Base-by-base conservation (phyloP, 2,797 vertebrate species). In the Cyprinella venusta region DNA sequence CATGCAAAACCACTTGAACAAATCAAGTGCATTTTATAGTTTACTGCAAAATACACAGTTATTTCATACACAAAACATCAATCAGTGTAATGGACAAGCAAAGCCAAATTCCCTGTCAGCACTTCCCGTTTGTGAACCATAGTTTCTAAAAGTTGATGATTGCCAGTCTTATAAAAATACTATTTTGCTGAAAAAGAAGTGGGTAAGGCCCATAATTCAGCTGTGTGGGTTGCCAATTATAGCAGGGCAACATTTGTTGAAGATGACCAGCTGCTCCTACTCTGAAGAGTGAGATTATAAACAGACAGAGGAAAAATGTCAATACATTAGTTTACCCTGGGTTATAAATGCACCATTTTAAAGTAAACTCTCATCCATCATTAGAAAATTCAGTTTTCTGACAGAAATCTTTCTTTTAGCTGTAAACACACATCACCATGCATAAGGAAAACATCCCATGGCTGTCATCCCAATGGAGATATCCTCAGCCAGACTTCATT, bases 201-300 rank as follows among this genome's bases (percentile, higher is more conserved):
- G 40, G 61, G 64, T 68, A 68, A 65, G 16, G 26, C 52, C 76
- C 33, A 42, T 59, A 85, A 81, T 83, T 87, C 84, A 81, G 64
- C 69, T 74, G 84, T 84, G 81, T 77, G 52, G 63, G 75, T 76
- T 80, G 70, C 71, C 67, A 76, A 76, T 84, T 81, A 85, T 85
- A 76, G 64, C 71, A 45, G 18, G 6, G 24, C 21, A 38, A 71
- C 74, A 42, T 83, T 59, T 80, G 77, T 69, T 71, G 61, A 84
- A 71, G 82, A 75, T 38, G 48, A 54, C 67, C 77, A 84, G 85
- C 83, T 84, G 85, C 77, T 81, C 68, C 59, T 77, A 74, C 76
- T 81, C 56, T 64, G 54, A 72, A 69, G 21, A 79, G 12, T 33
- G 42, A 86, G 74, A 84, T 85, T 84, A 69, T 74, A 65, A 6